Conservation (phyloP, 2,888 invertebrate species). For the Odontocolon sp. region DNA sequence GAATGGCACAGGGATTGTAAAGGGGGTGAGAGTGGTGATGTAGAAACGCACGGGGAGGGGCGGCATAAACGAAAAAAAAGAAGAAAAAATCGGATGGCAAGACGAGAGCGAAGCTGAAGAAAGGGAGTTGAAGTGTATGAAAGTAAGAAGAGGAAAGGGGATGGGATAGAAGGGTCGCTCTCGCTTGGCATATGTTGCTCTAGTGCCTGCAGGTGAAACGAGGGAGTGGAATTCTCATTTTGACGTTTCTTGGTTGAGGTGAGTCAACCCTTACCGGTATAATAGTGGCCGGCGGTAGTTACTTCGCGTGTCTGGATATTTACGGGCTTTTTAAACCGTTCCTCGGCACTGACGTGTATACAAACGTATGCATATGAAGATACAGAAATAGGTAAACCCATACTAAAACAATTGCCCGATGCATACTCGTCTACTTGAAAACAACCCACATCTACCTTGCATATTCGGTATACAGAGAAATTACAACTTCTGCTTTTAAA, state of each 20-base stretch:
- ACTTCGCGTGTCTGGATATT: conserved; percentile 35
- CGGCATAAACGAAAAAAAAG: neutral
- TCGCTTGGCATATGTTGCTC: too few relatives aligned
- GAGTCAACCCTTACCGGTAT: conserved; percentile 42
- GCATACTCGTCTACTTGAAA: too few relatives aligned
- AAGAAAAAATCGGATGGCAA: conserved; percentile 19
- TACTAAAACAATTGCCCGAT: too few relatives aligned
- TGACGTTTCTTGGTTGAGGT: conserved; percentile 20
- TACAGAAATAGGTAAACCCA: too few relatives aligned
- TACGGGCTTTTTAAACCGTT: too few relatives aligned
- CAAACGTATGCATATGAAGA: too few relatives aligned
- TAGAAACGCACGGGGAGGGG: neutral
- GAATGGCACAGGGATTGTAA: conserved; percentile 14
- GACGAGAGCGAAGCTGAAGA: neutral
- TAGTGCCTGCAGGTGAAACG: neutral
- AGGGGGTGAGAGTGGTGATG: conserved; percentile 11
- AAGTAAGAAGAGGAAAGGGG: neutral
- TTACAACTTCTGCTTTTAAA: too few relatives aligned
- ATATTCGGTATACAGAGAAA: too few relatives aligned
- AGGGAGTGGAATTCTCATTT: conserved; percentile 17
- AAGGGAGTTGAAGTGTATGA: conserved; percentile 2
- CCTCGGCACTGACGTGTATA: too few relatives aligned
- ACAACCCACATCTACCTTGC: too few relatives aligned
- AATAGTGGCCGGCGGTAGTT: conserved; percentile 13
- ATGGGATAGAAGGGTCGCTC: too few relatives aligned